Evolutionary conservation across 1,140 invertebrate species (phyloP).

Genomic region (Atta texana): DNA sequence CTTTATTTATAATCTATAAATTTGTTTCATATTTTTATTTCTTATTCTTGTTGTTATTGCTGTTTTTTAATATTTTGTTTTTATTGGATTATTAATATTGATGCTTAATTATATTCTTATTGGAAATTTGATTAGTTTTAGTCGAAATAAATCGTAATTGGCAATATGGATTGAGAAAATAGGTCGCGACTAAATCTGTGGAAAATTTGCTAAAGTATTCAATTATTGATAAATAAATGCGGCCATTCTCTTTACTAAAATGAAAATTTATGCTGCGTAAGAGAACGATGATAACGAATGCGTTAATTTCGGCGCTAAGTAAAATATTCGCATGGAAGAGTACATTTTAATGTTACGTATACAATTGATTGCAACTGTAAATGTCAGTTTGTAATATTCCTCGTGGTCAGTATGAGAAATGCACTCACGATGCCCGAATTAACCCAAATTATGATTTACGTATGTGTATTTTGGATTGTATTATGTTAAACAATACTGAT

Average conservation of each 20-base stretch:
- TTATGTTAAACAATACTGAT: conserved; percentile 62
- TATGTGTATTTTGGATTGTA: conserved; percentile 25
- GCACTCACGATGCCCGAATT: conserved; percentile 33
- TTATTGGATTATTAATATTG: not conserved
- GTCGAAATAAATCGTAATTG: not conserved
- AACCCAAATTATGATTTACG: conserved; percentile 54
- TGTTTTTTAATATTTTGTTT: not conserved
- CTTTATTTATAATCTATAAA: not conserved
- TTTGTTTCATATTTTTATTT: not conserved
- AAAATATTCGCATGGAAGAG: conserved; percentile 25
- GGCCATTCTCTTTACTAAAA: conserved; percentile 10
- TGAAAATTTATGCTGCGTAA: not conserved
- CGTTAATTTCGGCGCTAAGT: conserved; percentile 40
- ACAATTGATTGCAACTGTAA: conserved; percentile 49
- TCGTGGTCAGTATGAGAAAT: conserved; percentile 13
- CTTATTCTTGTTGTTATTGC: not conserved
- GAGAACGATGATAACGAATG: not conserved
- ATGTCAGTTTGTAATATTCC: conserved; percentile 38
- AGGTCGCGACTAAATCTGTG: not conserved
- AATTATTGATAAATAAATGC: conserved; percentile 6
- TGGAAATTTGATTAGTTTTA: not conserved
- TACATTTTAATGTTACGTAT: conserved; percentile 44
- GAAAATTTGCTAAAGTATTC: conserved; percentile 28
- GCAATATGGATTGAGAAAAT: not conserved
- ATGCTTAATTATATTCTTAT: not conserved